Percentiles rank a stretch among this genome's conserved stretches.
phyloP scores from a whole-genome alignment of 2,113 vertebrate genomes.

The Heloderma charlesbogerti region DNA sequence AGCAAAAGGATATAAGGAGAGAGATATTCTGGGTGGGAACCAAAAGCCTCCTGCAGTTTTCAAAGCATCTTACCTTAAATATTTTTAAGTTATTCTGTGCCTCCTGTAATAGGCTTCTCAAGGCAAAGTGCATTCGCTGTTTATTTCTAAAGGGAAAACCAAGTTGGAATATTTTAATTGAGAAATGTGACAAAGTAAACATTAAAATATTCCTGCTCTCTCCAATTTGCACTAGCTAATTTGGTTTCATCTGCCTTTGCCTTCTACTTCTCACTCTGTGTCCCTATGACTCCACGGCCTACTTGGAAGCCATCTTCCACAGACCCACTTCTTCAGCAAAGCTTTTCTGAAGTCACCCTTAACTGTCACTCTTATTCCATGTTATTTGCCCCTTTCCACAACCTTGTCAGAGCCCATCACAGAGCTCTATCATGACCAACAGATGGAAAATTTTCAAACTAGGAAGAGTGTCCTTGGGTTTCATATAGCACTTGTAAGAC shows the following conservation, averaged over 20 bases:
- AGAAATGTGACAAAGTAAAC: background rate
- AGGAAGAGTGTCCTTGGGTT: background rate
- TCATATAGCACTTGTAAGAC: background rate
- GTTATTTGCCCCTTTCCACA: background rate
- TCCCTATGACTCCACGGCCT: background rate
- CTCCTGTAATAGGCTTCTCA: slow-evolving; percentile 95
- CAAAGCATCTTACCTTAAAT: slow-evolving; percentile 88
- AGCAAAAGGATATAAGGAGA: background rate
- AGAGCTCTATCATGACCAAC: background rate
- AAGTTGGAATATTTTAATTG: slow-evolving; percentile 21
- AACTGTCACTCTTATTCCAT: background rate
- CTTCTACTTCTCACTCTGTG: background rate
- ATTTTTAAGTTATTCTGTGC: slow-evolving; percentile 99
- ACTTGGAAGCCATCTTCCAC: background rate
- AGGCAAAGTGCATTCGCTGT: slow-evolving; percentile 96
- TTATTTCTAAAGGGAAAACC: slow-evolving; percentile 83
- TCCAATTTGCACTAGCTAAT: background rate
- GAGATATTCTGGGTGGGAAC: background rate
- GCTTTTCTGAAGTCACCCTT: background rate
- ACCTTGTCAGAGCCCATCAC: background rate
- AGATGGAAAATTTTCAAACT: background rate
- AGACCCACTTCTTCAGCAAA: background rate
- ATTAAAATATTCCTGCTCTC: background rate
- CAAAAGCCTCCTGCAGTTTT: slow-evolving; percentile 9
- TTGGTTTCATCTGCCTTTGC: background rate